A percentile compares a stretch with the other conserved stretches of the same genome.
Evolutionary conservation across 2,888 invertebrate genomes (phyloP).

Genomic region (Megamerina dolium): DNA sequence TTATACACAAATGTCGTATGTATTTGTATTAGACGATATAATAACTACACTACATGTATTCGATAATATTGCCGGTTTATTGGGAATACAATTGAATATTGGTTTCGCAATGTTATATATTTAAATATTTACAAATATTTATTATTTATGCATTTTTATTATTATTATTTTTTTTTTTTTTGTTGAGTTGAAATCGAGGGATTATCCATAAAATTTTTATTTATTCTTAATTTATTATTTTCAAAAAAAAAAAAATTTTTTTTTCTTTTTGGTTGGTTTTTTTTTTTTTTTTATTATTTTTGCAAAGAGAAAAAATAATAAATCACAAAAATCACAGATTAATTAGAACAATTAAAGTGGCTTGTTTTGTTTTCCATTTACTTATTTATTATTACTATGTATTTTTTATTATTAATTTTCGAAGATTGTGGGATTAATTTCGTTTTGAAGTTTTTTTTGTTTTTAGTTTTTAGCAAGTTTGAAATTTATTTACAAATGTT

Average conservation of each 20-base stretch:
- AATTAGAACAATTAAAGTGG: constrained; percentile 22
- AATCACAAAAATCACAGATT: constrained; percentile 36
- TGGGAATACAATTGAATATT: no score
- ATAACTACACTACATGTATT: not conserved
- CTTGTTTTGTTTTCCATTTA: no score
- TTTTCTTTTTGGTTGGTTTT: constrained; percentile 5
- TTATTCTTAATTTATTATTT: constrained; percentile 1
- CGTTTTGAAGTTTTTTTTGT: constrained; percentile 7
- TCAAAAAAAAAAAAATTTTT: not conserved
- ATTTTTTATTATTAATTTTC: constrained; percentile 12
- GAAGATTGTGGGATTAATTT: constrained; percentile 8
- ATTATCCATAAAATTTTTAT: no score
- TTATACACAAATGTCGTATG: no score
- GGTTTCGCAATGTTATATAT: no score
- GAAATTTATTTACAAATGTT: no score
- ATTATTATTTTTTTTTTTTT: constrained; percentile 1
- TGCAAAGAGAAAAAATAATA: constrained; percentile 21
- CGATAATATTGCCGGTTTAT: not conserved
- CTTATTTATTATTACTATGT: constrained; percentile 11
- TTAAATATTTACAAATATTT: no score
- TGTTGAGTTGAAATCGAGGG: no score
- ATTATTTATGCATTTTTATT: constrained; percentile 2
- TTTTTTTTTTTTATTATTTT: constrained; percentile 7
- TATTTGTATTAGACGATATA: no score
- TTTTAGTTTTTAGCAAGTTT: no score